Percentiles rank a stretch among this genome's conserved stretches.
phyloP scores from a whole-genome alignment of 1,140 invertebrate genomes.

The Parasteatoda tepidariorum region DNA sequence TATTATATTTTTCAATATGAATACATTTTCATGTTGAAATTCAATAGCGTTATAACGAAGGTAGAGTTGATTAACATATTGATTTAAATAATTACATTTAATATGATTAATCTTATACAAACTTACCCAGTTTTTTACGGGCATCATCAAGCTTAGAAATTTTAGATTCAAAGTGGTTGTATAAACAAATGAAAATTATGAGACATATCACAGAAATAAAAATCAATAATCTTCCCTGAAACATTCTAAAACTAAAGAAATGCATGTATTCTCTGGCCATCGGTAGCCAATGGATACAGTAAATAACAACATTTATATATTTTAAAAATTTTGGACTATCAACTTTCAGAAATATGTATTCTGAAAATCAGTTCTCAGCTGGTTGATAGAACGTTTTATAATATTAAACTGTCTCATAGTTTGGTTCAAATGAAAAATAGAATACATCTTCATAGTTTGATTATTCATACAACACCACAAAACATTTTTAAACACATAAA shows the following conservation, averaged over 20 bases:
- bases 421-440: background rate
- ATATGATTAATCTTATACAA: background rate
- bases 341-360: too few relatives aligned
- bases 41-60: too few relatives aligned
- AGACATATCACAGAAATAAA: conserved; percentile 9
- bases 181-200: conserved; percentile 28
- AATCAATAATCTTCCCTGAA: conserved; percentile 33
- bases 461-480: too few relatives aligned
- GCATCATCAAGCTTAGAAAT: conserved; percentile 44
- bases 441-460: background rate
- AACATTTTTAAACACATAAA: too few relatives aligned
- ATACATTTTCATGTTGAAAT: too few relatives aligned
- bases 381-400: too few relatives aligned
- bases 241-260: conserved; percentile 46
- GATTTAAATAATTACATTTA: background rate
- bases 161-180: conserved; percentile 51
- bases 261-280: conserved; percentile 53
- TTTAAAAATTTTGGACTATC: background rate
- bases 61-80: background rate
- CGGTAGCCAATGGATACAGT: background rate
- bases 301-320: background rate
- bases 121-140: conserved; percentile 39
- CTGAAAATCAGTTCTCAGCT: too few relatives aligned
- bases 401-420: too few relatives aligned
- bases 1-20: too few relatives aligned